These are phyloP conservation scores for Speoplatyrhinus poulsoni DNA, from an alignment of 2,113 vertebrate species.

Conservation along the genomic window DNA sequence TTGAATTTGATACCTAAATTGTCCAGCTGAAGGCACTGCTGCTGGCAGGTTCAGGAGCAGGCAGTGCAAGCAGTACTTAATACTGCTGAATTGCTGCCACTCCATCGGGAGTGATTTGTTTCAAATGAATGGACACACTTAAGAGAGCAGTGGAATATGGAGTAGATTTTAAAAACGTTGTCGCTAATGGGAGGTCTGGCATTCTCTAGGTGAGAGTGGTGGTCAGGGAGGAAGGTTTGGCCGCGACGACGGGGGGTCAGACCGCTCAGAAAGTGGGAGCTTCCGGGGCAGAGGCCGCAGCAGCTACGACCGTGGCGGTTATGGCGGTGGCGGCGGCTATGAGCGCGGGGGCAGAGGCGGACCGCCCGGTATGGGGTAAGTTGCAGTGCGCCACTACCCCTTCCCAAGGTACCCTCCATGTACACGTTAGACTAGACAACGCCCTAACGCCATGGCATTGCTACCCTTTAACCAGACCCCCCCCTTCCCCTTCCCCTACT, in stretches of 20 bases:
- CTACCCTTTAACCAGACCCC: slow-evolving; percentile 22
- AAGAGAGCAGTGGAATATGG: not conserved
- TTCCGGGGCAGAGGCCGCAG: slow-evolving; percentile 76
- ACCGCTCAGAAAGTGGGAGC: slow-evolving; percentile 74
- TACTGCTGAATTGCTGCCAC: no score
- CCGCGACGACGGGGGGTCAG: slow-evolving; percentile 66
- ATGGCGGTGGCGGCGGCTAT: slow-evolving; percentile 46
- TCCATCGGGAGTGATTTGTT: no score
- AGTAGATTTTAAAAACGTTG: not conserved
- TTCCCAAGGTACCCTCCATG: slow-evolving; percentile 66
- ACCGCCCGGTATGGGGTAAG: slow-evolving; percentile 83
- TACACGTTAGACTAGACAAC: slow-evolving; percentile 35
- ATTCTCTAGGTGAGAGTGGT: slow-evolving; percentile 64
- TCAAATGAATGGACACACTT: no score
- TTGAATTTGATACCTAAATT: no score
- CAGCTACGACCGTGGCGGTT: slow-evolving; percentile 65
- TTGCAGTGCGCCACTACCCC: slow-evolving; percentile 68
- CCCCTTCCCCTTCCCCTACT: slow-evolving; percentile 23
- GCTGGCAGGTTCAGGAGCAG: no score
- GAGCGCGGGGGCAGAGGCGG: slow-evolving; percentile 73
- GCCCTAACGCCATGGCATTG: slow-evolving; percentile 27
- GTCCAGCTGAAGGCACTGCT: no score
- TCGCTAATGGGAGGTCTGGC: not conserved
- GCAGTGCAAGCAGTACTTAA: no score
- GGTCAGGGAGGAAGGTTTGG: slow-evolving; percentile 71